Conservation (phyloP, 2,113 vertebrate species). For the Cyrtonyx montezumae region DNA sequence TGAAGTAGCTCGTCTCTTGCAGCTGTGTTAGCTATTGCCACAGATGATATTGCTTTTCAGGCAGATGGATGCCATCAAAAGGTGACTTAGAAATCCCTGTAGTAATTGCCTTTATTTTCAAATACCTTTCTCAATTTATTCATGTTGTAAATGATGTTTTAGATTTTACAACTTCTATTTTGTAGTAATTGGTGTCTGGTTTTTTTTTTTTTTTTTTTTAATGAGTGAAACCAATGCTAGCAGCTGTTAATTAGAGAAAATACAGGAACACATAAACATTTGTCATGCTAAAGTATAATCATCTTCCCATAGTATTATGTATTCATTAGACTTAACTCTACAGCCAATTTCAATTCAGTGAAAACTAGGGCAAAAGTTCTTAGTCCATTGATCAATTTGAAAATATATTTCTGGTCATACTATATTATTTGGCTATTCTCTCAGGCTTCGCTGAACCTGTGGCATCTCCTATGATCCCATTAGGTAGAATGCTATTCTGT, state of each 20-base stretch:
- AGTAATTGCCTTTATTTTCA: conserved; percentile 25
- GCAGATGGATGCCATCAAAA: not conserved
- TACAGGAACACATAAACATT: not conserved
- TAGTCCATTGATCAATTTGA: not conserved
- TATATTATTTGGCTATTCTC: not conserved
- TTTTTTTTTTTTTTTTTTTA: not conserved
- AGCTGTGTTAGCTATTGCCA: not conserved
- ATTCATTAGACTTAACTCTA: not conserved
- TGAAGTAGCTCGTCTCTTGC: not conserved
- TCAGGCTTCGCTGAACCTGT: not conserved
- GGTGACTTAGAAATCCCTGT: not conserved
- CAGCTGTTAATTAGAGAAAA: not conserved
- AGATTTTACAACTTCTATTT: not conserved
- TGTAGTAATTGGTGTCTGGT: not conserved
- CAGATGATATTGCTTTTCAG: not conserved
- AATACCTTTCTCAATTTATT: not conserved
- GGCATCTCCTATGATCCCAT: not conserved
- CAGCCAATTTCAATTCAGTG: not conserved
- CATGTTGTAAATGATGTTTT: not conserved
- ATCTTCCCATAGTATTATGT: not conserved
- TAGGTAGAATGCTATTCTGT: not conserved
- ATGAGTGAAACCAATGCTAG: not conserved
- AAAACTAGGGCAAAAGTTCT: not conserved
- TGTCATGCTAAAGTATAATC: conserved; percentile 1
- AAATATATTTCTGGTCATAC: not conserved